Evolutionary conservation across 2,113 vertebrate genomes (phyloP).

Genomic region (Forbesichthys agassizii): DNA sequence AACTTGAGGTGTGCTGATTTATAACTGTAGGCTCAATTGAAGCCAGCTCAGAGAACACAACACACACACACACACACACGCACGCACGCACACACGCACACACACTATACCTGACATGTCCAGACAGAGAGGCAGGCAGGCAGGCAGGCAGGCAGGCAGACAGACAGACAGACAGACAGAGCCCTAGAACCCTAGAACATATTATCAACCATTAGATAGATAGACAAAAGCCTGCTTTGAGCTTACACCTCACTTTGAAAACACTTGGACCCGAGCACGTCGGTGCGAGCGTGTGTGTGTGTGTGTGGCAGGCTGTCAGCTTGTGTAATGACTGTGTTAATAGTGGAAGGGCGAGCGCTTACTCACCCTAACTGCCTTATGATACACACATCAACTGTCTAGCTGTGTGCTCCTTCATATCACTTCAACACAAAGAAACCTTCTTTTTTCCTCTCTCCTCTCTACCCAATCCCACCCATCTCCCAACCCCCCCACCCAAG

Average conservation of each 20-base stretch:
- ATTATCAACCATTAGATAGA: neutral
- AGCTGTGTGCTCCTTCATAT: constrained; percentile 27
- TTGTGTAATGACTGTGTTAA: constrained; percentile 63
- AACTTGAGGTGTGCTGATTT: constrained; percentile 54
- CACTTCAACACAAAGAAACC: constrained; percentile 58
- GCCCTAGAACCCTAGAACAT: neutral
- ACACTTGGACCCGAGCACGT: neutral
- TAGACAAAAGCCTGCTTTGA: neutral
- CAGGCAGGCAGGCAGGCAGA: constrained; percentile 9
- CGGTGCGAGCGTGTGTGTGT: constrained; percentile 1
- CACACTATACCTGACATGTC: constrained; percentile 5
- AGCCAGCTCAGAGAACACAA: constrained; percentile 15
- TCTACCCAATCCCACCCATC: neutral
- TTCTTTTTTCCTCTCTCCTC: constrained; percentile 40
- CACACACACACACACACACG: constrained; percentile 1
- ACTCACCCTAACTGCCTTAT: constrained; percentile 53
- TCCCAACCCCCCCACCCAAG: neutral
- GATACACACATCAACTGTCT: constrained; percentile 53
- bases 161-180: constrained; percentile 45
- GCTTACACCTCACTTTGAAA: neutral
- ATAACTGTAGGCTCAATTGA: constrained; percentile 31
- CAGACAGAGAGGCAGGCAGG: constrained; percentile 1
- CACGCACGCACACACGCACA: constrained; percentile 1
- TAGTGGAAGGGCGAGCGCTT: constrained; percentile 48
- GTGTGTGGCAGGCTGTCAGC: constrained; percentile 46